These are phyloP conservation scores for Lithodes maja DNA, from an alignment of 2,888 invertebrate genomes.

Conservation along the genomic window DNA sequence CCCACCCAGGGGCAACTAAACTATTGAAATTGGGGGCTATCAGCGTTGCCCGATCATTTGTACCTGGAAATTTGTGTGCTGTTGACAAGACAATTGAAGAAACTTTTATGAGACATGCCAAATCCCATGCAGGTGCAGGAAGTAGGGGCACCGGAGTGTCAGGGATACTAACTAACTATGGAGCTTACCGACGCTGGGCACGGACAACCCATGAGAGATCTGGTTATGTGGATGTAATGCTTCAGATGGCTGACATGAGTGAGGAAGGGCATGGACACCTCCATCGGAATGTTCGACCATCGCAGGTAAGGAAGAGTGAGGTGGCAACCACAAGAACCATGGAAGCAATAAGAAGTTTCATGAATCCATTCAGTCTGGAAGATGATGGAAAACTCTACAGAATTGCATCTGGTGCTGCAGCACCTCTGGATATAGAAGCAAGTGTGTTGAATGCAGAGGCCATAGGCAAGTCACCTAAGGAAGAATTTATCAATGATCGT, in stretches of 20 bases:
- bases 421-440: background rate
- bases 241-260: background rate
- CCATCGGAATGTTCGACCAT: background rate
- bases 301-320: background rate
- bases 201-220: background rate
- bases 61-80: background rate
- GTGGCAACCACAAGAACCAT: background rate
- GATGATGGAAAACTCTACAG: background rate
- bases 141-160: background rate
- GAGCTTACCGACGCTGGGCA: background rate
- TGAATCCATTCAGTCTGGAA: background rate
- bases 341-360: background rate
- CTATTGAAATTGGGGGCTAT: background rate
- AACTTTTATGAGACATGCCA: background rate
- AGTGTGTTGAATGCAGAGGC: background rate
- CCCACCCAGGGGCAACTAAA: background rate
- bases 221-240: background rate
- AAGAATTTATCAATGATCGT: background rate
- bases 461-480: background rate
- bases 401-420: background rate
- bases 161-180: background rate
- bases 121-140: background rate
- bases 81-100: background rate
- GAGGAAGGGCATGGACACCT: background rate
- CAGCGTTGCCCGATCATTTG: background rate